A percentile compares a stretch with the other conserved stretches of the same genome.
These are phyloP conservation scores for Falco cherrug DNA, from an alignment of 2,797 vertebrate genomes.

Conservation along the genomic window DNA sequence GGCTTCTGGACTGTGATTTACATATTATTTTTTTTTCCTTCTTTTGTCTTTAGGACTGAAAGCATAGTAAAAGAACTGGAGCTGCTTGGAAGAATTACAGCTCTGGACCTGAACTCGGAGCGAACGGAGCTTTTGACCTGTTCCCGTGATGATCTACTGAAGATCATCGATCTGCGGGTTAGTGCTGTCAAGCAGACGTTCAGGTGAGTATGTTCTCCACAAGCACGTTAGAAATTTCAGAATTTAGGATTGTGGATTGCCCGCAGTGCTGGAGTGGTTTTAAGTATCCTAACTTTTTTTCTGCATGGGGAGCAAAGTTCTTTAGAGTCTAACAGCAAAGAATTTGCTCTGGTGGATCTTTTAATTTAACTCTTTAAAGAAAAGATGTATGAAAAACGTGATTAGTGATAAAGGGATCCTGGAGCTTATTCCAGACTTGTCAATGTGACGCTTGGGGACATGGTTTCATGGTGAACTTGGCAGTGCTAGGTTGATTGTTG, in stretches of 20 bases:
- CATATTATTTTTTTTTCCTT: too few relatives aligned
- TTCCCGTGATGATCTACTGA: slow-evolving; percentile 92
- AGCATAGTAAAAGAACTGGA: slow-evolving; percentile 90
- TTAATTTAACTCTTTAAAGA: not conserved
- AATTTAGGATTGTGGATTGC: not conserved
- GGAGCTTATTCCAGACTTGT: not conserved
- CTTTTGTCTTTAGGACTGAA: slow-evolving; percentile 83
- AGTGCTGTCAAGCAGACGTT: slow-evolving; percentile 87
- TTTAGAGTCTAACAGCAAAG: not conserved
- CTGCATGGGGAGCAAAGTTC: not conserved
- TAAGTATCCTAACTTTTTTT: not conserved
- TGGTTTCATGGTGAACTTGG: too few relatives aligned
- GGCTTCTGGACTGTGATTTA: not conserved
- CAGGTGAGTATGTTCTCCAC: slow-evolving; percentile 75
- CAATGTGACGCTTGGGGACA: too few relatives aligned
- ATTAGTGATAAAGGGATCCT: not conserved
- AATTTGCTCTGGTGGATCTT: not conserved
- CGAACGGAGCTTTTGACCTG: slow-evolving; percentile 92
- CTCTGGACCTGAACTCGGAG: slow-evolving; percentile 93
- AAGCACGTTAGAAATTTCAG: not conserved
- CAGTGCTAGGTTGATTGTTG: too few relatives aligned
- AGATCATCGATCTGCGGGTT: slow-evolving; percentile 91
- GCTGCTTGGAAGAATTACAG: slow-evolving; percentile 91
- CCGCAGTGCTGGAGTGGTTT: not conserved
- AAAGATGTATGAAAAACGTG: not conserved